Conservation (phyloP, 2,113 vertebrate genomes). For the Apaloderma vittatum region DNA sequence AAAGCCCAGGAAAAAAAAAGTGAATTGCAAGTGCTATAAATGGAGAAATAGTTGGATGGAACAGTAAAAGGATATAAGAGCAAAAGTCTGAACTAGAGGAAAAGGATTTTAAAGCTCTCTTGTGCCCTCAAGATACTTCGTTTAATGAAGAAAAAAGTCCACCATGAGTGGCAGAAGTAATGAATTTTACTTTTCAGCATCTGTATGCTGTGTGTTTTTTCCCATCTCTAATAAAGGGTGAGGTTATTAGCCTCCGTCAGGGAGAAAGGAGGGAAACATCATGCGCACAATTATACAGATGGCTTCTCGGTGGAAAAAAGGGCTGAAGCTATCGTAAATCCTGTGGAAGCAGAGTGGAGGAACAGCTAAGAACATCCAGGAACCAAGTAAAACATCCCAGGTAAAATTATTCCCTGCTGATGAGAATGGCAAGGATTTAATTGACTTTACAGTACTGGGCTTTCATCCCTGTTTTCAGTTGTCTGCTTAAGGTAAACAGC, state of each 20-base stretch:
- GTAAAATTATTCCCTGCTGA: not conserved
- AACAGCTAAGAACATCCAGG: not conserved
- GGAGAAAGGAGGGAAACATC: not conserved
- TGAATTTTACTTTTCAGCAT: slow-evolving; percentile 54
- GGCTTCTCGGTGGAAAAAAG: not conserved
- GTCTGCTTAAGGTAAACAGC: not conserved
- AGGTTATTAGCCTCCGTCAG: slow-evolving; percentile 30
- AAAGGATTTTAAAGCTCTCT: slow-evolving; percentile 45
- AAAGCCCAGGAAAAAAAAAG: not conserved
- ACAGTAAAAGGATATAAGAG: not conserved
- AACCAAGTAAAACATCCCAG: not conserved
- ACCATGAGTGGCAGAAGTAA: slow-evolving; percentile 48
- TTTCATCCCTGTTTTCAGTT: not conserved
- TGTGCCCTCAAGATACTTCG: not conserved
- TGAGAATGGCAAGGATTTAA: not conserved
- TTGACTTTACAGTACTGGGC: not conserved
- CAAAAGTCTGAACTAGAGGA: not conserved
- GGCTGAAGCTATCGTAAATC: not conserved
- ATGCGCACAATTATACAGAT: not conserved
- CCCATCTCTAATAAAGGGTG: slow-evolving; percentile 29
- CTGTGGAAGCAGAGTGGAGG: not conserved
- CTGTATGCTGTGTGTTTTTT: slow-evolving; percentile 26
- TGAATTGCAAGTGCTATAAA: not conserved
- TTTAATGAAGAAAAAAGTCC: slow-evolving; percentile 47
- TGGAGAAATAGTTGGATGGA: not conserved